Base-by-base conservation (phyloP, 2,888 invertebrate genomes). In the Apamea monoglypha region DNA sequence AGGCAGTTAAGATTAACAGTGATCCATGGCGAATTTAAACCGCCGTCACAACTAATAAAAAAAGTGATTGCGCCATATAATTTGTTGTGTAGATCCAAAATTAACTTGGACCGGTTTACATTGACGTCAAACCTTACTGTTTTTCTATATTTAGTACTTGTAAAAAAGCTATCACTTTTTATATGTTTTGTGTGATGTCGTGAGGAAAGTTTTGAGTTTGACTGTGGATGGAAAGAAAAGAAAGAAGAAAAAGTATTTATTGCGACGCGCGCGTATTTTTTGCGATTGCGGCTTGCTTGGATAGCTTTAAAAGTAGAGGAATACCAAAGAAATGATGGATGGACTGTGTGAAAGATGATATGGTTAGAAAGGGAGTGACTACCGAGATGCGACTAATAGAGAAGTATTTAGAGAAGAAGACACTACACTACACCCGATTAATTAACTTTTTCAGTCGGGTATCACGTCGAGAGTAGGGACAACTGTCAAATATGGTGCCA, bases 101-200 rank as follows among this genome's bases (percentile, higher is more conserved):
- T 14, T 47, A 84, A 32, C 25, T 1, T 12, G 10, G 7, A 66
- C 87, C 84, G 69, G 87, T 85, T 85, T 29, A 16, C 16, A 71
- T 71, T 85, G 84, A 85, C 87, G 85, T 85, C 87, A 87, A 74
- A 64, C n/a, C 21, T n/a, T 18, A 25, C 21, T 14, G 8, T 40
- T 25, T 67, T 78, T 77, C 1, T 12, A 10, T 56, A 32, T 64
- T 10, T 69, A 50, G 1, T 16, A 18, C n/a, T n/a, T 16, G 7
- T 1, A 47, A 74, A 69, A 47, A 3, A 36, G 0, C 16, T 6
- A 44, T 21, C 1, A 4, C 18, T 16, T 36, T 74, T 69, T 36
- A 3, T 12, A n/a, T 50, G 36, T 50, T 25, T 6, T 61, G 1
- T 7, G 25, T 21, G 16, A 66, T 66, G 36, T 25, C 25, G 25